Percentiles rank a stretch among this genome's conserved stretches.
phyloP scores from a whole-genome alignment of 2,888 invertebrate species.

The Tetheella fluctuosa region DNA sequence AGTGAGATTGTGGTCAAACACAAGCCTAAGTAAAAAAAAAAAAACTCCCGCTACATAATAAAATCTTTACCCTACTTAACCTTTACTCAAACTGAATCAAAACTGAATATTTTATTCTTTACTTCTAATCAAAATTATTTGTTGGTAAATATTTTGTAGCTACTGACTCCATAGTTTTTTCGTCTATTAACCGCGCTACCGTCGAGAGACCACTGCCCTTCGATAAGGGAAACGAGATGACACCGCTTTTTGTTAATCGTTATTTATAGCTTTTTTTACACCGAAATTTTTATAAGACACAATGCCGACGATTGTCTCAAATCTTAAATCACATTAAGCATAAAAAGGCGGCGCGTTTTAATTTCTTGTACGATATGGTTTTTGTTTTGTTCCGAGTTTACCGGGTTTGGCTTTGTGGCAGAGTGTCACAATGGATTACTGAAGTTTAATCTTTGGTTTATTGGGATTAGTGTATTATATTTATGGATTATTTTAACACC shows the following conservation, averaged over 20 bases:
- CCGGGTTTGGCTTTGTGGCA: background rate
- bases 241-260: slow-evolving; percentile 82
- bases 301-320: slow-evolving; percentile 70
- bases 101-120: no score
- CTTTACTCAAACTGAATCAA: no score
- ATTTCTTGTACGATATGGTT: slow-evolving; percentile 6
- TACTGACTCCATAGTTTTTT: slow-evolving; percentile 49
- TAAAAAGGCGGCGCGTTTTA: slow-evolving; percentile 48
- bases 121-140: background rate
- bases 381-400: slow-evolving; percentile 3
- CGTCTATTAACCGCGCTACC: slow-evolving; percentile 62
- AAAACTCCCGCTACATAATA: no score
- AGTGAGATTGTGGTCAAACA: no score
- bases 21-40: no score
- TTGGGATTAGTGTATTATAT: background rate
- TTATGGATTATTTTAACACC: no score
- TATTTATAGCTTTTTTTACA: slow-evolving; percentile 78
- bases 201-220: slow-evolving; percentile 52
- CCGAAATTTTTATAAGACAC: slow-evolving; percentile 46
- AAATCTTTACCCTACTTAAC: no score
- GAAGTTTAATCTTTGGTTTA: slow-evolving; percentile 4
- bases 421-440: background rate
- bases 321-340: slow-evolving; percentile 66
- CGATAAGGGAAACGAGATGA: slow-evolving; percentile 80
- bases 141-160: background rate